Conservation (phyloP, 2,888 invertebrate species). For the Homarus gammarus region DNA sequence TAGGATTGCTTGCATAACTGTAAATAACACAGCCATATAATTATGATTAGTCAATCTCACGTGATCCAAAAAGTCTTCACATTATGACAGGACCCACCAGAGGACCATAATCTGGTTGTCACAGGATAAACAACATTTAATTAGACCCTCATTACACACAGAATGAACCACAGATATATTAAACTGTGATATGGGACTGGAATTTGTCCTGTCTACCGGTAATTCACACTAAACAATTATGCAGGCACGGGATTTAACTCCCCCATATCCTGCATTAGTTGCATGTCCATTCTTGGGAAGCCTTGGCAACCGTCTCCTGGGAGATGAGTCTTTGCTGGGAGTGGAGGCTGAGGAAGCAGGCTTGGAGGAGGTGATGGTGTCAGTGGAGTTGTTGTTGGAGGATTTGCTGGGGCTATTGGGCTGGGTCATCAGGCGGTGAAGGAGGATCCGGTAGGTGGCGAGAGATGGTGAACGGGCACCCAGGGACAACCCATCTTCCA, state of each 20-base stretch:
- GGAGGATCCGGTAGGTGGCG: conserved; percentile 62
- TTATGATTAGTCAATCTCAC: neutral
- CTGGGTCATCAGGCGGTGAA: conserved; percentile 43
- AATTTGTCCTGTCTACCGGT: neutral
- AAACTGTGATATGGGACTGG: neutral
- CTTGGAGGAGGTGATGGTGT: neutral
- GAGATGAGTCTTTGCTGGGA: conserved; percentile 31
- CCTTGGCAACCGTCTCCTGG: conserved; percentile 16
- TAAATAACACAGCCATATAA: neutral
- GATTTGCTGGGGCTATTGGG: neutral
- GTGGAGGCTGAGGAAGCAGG: conserved; percentile 18
- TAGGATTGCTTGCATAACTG: no score
- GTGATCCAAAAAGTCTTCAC: no score
- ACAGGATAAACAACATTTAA: no score
- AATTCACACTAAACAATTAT: conserved; percentile 15
- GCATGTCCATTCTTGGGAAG: conserved; percentile 25
- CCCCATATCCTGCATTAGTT: neutral
- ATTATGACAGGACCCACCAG: no score
- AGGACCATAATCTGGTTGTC: no score
- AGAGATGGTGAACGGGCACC: conserved; percentile 58
- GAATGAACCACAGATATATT: neutral
- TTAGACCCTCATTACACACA: neutral
- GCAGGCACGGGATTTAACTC: conserved; percentile 38
- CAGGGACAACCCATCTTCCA: conserved; percentile 30
- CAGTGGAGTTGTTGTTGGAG: conserved; percentile 22